Evolutionary conservation across 2,888 invertebrate species (phyloP), one percentile per base, ranked within the genome.

Genomic region (Cheilosia impressa): DNA sequence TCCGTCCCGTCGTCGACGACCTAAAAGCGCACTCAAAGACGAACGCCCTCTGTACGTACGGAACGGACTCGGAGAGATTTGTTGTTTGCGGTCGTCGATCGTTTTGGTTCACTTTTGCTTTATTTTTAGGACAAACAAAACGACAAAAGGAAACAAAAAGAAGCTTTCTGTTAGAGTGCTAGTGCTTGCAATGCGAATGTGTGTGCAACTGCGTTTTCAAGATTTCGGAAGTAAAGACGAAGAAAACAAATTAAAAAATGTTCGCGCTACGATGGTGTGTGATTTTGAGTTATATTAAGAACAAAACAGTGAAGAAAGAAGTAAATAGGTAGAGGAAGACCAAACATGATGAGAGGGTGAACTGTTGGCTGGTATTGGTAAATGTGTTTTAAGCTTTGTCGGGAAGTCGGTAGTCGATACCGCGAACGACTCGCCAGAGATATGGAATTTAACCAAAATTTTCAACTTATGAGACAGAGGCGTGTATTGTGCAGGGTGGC

Each of bases 141-240:
- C 34, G 19, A 17, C 17, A 19, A 47, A 68, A 63, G 19, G 60
- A 47, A 63, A 69, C 27, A 71, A 80, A 69, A 58, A 79, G n/a
- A 58, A 60, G 52, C 63, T 38, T 45, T 58, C 45, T 45, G 15
- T 71, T 17, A n/a, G 7, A 71, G 80, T 84, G 45, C 71, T 57
- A 41, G 65, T 79, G 17, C 27, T n/a, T 80, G 75, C 80, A 80
- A 15, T 71, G 43, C 22, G 41, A 50, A 71, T 84, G 75, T 76
- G 80, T 84, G 84, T 80, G 84, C 84, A 84, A 84, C 84, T 84
- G 80, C 84, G 84, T 84, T 84, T 80, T 84, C 75, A 45, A 84
- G 53, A 84, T 75, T 84, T 84, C 76, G 84, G 84, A 76, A 80
- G 84, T 84, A 80, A 19, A 62, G n/a, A 62, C 31, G 2, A 62